Evolutionary conservation across 2,113 vertebrate genomes (phyloP), one percentile per base, ranked within the genome.

Genomic region (Athene cunicularia): DNA sequence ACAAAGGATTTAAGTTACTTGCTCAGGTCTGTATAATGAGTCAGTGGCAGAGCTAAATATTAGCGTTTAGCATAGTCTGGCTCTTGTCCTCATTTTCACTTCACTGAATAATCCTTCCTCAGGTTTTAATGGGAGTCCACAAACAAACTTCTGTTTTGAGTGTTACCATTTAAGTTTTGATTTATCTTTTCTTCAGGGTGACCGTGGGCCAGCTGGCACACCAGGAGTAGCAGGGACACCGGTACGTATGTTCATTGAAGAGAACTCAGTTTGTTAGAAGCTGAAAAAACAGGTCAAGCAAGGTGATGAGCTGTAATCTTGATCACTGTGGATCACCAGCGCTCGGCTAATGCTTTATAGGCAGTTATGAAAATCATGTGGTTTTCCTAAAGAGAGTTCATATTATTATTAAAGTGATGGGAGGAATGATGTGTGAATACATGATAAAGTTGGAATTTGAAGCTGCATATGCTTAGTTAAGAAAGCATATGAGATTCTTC

Each of bases 161-260:
- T 80, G 14, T 63, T 93, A n/a, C 24, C 12, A 37, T 83, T 90
- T 68, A 83, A 93, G 26, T 55, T 43, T 2, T 72, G 8, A 37
- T 92, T 59, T 95, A 8, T 93, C 63, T 92, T 87, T 92, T 88
- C 96, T 97, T 75, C 97, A 99, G 99, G 99, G 99, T 80, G 99
- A 99, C 97, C 95, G 96, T 86, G 99, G 99, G 45, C 96, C 98
- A 73, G 86, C 98, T 81, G 99, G 99, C 19, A 80, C 95, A 15
- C 97, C 98, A 19, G 99, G 99, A 94, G 79, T 88, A 41, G 66
- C 96, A 64, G 99, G 99, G 53, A 97, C 97, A 94, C 64, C 95
- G 72, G 99, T 99, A 97, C 85, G 99, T 99, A 72, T 43, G 27
- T 53, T 33, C 70, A 37, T 63, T 56, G 91, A 82, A 47, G 63